phyloP scores from a whole-genome alignment of 2,113 vertebrate species.

The Heliornis fulica region DNA sequence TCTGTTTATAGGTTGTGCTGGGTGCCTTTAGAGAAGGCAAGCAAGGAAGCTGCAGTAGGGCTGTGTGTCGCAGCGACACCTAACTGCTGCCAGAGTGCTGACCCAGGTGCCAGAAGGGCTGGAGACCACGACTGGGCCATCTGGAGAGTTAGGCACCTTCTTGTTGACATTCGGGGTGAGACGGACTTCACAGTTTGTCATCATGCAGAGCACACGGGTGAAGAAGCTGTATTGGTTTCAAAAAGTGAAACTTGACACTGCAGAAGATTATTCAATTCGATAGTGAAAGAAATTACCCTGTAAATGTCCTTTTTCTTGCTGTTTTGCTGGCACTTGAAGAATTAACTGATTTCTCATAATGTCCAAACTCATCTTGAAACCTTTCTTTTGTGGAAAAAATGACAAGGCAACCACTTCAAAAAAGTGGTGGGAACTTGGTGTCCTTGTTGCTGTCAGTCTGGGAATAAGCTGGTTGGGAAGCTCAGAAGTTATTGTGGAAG shows the following conservation, averaged over 20 bases:
- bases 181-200: background rate
- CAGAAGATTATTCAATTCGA: background rate
- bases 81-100: accelerated
- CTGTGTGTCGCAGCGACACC: background rate
- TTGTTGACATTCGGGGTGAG: background rate
- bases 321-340: background rate
- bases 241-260: background rate
- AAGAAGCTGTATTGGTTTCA: background rate
- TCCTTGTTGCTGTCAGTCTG: background rate
- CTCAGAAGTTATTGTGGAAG: background rate
- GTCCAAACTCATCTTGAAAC: background rate
- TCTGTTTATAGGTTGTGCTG: background rate
- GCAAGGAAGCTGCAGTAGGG: background rate
- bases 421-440: background rate
- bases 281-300: background rate
- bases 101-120: background rate
- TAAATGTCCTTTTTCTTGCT: background rate
- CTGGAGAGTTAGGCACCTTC: background rate
- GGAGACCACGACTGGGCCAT: background rate
- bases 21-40: background rate
- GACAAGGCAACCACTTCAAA: background rate
- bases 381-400: background rate
- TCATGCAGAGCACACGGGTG: background rate
- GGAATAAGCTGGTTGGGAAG: background rate
- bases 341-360: background rate